phyloP scores from a whole-genome alignment of 1,140 invertebrate species.

The Tetramorium simillimum region DNA sequence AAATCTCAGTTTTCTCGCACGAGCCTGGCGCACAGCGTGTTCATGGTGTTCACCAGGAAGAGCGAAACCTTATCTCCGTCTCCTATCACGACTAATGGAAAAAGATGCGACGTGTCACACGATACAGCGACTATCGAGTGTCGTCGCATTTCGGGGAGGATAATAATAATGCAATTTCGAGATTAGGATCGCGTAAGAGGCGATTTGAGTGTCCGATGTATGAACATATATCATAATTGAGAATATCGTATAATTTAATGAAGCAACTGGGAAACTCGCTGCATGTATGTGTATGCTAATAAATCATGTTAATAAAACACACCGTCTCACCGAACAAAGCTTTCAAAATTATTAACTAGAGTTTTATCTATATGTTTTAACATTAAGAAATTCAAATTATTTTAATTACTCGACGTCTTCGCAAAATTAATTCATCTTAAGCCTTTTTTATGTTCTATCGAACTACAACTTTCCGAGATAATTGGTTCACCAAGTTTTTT shows the following conservation, averaged over 20 bases:
- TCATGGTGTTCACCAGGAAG: conserved; percentile 21
- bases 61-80: conserved; percentile 60
- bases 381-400: background rate
- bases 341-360: background rate
- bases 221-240: conserved; percentile 33
- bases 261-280: conserved; percentile 1
- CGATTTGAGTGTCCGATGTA: conserved; percentile 47
- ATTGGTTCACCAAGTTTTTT: background rate
- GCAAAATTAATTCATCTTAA: background rate
- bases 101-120: conserved; percentile 63
- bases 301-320: background rate
- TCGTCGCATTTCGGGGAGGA: conserved; percentile 58
- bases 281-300: too few species aligned
- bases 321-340: background rate
- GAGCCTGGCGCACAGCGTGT: background rate
- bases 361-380: background rate
- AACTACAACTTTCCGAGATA: background rate
- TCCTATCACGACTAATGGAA: conserved; percentile 60
- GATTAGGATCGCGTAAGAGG: conserved; percentile 51
- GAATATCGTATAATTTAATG: conserved; percentile 50
- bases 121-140: conserved; percentile 65
- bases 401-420: background rate
- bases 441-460: background rate
- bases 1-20: conserved; percentile 31
- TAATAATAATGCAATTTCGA: conserved; percentile 62